phyloP scores from a whole-genome alignment of 2,113 vertebrate species.

The Prietella phreatophila region DNA sequence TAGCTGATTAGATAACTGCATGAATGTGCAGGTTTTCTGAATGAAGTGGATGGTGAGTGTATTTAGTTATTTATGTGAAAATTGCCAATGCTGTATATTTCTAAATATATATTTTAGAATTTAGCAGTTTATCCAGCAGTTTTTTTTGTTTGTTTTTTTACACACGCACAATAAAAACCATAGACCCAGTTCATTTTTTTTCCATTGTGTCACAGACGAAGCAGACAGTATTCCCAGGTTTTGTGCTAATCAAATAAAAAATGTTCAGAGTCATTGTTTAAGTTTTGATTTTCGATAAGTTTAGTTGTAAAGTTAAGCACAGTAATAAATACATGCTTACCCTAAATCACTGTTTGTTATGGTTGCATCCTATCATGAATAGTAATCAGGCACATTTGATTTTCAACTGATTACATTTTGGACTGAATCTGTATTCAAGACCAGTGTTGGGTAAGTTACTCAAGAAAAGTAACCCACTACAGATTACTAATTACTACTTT shows the following conservation, averaged over 20 bases:
- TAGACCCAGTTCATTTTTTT: too few species aligned
- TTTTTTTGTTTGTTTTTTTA: too few species aligned
- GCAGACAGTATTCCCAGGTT: too few species aligned
- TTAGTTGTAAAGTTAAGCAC: neutral
- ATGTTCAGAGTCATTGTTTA: neutral
- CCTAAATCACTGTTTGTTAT: neutral
- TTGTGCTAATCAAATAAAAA: too few species aligned
- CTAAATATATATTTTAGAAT: neutral
- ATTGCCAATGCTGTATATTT: neutral
- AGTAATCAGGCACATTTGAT: neutral
- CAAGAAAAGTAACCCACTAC: too few species aligned
- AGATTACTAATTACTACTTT: too few species aligned
- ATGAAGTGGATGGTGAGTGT: neutral
- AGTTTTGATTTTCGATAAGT: neutral
- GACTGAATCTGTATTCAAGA: neutral
- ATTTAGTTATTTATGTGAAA: neutral
- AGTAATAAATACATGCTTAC: neutral
- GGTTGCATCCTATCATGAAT: neutral
- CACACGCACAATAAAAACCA: too few species aligned
- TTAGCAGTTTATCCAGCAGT: neutral
- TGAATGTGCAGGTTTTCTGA: too few species aligned
- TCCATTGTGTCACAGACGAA: too few species aligned
- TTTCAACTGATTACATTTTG: neutral
- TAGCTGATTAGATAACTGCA: too few species aligned
- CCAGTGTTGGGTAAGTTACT: too few species aligned